A percentile compares a stretch with the other conserved stretches of the same genome.
Conservation (phyloP, 2,888 invertebrate species). For the Agrilus biguttatus region DNA sequence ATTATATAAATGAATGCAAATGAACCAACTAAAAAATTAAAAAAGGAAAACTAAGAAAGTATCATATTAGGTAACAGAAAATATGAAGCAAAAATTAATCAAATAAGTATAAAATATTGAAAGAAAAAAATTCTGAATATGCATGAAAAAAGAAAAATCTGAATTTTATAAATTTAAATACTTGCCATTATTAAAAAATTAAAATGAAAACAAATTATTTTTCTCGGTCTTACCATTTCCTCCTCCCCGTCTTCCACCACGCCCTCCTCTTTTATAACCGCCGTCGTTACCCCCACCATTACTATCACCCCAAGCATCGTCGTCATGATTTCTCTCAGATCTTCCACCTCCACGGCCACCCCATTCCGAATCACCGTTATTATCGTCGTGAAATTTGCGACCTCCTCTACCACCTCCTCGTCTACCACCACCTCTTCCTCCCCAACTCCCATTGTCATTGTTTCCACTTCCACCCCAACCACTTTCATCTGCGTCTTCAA, state of each 20-base stretch:
- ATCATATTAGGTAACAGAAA: too few relatives aligned
- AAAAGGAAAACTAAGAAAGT: too few relatives aligned
- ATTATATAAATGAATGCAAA: too few relatives aligned
- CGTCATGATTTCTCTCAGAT: conserved; percentile 12
- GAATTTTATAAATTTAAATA: too few relatives aligned
- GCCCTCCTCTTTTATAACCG: conserved; percentile 5
- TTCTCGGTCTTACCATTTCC: conserved; percentile 4
- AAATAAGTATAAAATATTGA: too few relatives aligned
- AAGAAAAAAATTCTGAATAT: too few relatives aligned
- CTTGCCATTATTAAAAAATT: too few relatives aligned
- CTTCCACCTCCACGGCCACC: conserved; percentile 15
- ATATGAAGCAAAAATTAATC: too few relatives aligned
- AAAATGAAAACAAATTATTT: too few relatives aligned
- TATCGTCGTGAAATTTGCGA: conserved; percentile 9
- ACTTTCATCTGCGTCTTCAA: conserved; percentile 11
- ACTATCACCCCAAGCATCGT: conserved; percentile 21
- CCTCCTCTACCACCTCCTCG: conserved; percentile 8
- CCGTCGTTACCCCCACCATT: conserved; percentile 22
- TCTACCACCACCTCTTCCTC: conserved; percentile 11
- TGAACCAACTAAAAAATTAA: too few relatives aligned
- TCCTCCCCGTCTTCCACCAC: conserved; percentile 6
- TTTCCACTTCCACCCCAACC: conserved; percentile 11
- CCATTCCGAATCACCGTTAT: conserved; percentile 8
- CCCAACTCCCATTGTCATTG: conserved; percentile 7
- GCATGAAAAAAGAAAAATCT: too few relatives aligned